These are phyloP conservation scores for Colistium nudipinnis DNA, from an alignment of 2,113 vertebrate species.

Conservation along the genomic window DNA sequence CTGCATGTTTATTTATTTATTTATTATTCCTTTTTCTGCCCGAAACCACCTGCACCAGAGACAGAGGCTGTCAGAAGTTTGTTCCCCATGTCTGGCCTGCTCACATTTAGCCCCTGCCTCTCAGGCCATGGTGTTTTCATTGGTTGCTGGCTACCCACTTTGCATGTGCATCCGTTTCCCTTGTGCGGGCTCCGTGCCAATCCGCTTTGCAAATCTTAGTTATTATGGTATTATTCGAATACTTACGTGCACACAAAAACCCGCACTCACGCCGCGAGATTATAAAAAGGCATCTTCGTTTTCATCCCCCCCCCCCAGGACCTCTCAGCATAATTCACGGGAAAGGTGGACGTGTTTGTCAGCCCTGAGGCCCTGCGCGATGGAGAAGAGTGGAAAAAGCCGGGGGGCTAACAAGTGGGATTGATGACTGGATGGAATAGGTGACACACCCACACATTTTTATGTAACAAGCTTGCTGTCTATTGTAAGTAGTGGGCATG, in stretches of 20 bases:
- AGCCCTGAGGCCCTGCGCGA: neutral
- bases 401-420: slow-evolving; percentile 15
- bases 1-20: slow-evolving; percentile 6
- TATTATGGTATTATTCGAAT: no score
- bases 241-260: no score
- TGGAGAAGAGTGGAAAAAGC: neutral
- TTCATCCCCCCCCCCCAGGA: neutral
- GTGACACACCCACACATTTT: neutral
- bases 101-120: neutral
- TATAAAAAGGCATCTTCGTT: no score
- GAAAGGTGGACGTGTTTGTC: neutral
- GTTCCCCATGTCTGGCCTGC: neutral
- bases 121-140: neutral
- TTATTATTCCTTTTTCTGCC: neutral
- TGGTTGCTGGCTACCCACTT: neutral
- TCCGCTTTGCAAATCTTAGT: neutral
- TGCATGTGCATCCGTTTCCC: neutral
- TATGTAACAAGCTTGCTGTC: neutral
- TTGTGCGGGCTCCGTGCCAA: no score
- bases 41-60: neutral
- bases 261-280: no score
- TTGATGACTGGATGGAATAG: slow-evolving; percentile 17
- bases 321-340: slow-evolving; percentile 23
- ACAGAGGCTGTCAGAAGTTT: neutral
- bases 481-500: neutral